Percentiles rank a stretch among this genome's conserved stretches.
Evolutionary conservation across 2,797 vertebrate species (phyloP).

Genomic region (Mycteria americana): DNA sequence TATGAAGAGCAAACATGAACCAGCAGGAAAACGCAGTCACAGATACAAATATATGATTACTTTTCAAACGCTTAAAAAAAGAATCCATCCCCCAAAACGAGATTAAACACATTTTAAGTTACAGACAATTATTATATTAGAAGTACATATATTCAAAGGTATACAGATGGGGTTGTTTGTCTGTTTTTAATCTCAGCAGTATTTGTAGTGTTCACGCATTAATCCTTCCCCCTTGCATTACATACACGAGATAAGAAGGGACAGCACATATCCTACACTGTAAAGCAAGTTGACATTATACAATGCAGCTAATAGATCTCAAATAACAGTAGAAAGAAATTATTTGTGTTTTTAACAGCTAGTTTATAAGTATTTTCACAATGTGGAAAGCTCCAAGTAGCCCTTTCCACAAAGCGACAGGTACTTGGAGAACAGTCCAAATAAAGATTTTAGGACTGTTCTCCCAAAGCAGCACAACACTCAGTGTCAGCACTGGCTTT

Average conservation of each 20-base stretch:
- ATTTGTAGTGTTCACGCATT: not conserved
- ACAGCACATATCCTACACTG: not conserved
- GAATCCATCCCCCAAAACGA: not conserved
- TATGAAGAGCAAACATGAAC: not conserved
- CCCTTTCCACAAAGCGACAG: not conserved
- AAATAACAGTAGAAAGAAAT: not conserved
- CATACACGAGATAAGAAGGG: not conserved
- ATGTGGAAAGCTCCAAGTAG: not conserved
- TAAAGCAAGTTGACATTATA: not conserved
- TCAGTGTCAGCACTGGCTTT: not conserved
- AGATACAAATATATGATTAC: not conserved
- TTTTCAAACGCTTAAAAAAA: not conserved
- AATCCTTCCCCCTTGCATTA: not conserved
- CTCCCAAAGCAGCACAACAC: not conserved
- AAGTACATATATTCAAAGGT: not conserved
- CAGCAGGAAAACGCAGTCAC: not conserved
- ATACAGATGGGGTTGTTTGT: not conserved
- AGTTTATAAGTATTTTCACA: not conserved
- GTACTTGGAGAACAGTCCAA: not conserved
- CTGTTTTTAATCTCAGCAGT: not conserved
- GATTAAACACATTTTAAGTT: not conserved
- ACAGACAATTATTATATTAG: not conserved
- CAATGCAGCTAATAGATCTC: not conserved
- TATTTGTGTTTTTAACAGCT: not conserved
- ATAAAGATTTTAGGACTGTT: not conserved